Evolutionary conservation across 2,113 vertebrate genomes (phyloP).

Genomic region (Vulpes lagopus): DNA sequence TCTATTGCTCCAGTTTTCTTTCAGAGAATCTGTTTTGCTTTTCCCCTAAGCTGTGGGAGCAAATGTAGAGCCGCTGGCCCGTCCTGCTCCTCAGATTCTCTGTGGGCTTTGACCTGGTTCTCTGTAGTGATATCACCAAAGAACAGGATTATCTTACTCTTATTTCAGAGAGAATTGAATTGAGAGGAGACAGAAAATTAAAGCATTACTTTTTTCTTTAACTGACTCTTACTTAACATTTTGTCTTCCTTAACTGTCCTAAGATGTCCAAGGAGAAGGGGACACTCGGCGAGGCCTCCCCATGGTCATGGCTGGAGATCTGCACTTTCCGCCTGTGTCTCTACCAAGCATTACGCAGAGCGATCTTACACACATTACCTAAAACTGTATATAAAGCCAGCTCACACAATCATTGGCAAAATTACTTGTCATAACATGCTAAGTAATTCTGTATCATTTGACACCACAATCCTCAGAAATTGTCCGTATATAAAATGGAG

Average conservation of each 20-base stretch:
- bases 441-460: not conserved
- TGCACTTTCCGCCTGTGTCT: not conserved
- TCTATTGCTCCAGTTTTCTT: fast-evolving
- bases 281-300: fast-evolving
- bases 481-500: not conserved
- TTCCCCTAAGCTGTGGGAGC: not conserved
- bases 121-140: not conserved
- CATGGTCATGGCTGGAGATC: not conserved
- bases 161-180: not conserved
- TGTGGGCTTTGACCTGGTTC: not conserved
- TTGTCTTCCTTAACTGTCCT: not conserved
- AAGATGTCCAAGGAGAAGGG: fast-evolving
- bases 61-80: fast-evolving
- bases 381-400: not conserved
- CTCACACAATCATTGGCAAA: not conserved
- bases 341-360: not conserved
- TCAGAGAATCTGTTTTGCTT: not conserved
- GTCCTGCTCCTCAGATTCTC: fast-evolving
- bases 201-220: not conserved
- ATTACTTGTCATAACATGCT: not conserved
- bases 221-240: not conserved
- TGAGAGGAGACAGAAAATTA: not conserved
- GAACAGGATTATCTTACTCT: not conserved
- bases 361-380: not conserved
- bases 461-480: not conserved